Conservation (phyloP, 1,140 invertebrate species). For the Saccostrea echinata region DNA sequence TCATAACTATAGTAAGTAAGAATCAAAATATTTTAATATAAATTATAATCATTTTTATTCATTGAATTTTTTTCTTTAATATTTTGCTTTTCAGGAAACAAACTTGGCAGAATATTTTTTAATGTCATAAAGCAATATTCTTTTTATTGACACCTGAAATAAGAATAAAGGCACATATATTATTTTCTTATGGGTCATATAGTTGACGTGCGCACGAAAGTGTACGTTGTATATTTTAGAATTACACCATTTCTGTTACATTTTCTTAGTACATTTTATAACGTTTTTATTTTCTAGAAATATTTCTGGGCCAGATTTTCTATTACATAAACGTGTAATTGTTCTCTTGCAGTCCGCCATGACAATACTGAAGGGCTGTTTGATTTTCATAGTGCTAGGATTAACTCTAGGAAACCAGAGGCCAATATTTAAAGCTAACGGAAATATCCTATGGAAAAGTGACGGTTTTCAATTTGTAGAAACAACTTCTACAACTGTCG, state of each 20-base stretch:
- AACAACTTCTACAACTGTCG: slow-evolving; percentile 1
- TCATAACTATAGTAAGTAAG: neutral
- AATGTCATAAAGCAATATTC: too few species aligned
- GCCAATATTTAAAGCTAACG: neutral
- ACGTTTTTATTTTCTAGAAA: too few species aligned
- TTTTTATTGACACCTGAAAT: too few species aligned
- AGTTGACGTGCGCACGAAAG: too few species aligned
- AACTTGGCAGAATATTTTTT: too few species aligned
- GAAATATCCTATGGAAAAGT: slow-evolving; percentile 7
- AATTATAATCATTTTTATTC: neutral
- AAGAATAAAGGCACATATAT: too few species aligned
- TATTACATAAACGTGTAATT: neutral
- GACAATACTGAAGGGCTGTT: neutral
- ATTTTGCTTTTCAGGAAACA: neutral
- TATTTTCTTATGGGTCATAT: too few species aligned
- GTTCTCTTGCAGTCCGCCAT: neutral
- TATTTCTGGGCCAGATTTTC: too few species aligned
- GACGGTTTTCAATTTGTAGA: slow-evolving; percentile 2
- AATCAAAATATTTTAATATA: neutral
- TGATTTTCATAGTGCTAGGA: neutral
- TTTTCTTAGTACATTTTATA: too few species aligned
- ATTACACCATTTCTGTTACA: too few species aligned
- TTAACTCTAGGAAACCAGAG: neutral
- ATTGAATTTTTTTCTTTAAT: neutral
- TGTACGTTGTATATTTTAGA: too few species aligned